Evolutionary conservation across 2,888 invertebrate genomes (phyloP).

Genomic region (Eudemis profundana): DNA sequence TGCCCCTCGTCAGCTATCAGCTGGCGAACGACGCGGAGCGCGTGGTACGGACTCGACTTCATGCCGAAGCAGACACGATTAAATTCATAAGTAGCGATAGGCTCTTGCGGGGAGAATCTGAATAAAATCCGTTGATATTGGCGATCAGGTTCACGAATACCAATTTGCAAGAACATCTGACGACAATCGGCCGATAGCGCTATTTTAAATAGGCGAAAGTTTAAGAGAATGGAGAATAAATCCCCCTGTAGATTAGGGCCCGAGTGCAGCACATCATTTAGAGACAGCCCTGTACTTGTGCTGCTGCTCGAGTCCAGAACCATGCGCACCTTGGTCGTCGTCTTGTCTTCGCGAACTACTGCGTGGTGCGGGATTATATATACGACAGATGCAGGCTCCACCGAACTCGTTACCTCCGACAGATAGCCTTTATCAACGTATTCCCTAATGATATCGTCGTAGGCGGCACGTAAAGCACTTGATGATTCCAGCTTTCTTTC

Average conservation of each 20-base stretch:
- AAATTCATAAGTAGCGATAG: background rate
- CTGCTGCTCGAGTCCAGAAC: constrained; percentile 6
- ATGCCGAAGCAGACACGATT: too few relatives aligned
- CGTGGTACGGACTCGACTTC: constrained; percentile 9
- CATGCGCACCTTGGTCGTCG: background rate
- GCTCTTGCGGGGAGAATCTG: background rate
- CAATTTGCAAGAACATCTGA: constrained; percentile 11
- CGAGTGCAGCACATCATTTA: constrained; percentile 1
- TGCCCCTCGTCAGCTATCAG: background rate
- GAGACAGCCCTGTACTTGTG: background rate
- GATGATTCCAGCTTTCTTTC: background rate
- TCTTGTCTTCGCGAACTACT: background rate
- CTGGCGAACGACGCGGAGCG: background rate
- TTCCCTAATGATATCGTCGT: too few relatives aligned
- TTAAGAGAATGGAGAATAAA: constrained; percentile 6
- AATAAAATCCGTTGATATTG: background rate
- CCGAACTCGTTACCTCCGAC: constrained; percentile 1
- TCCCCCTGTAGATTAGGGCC: constrained; percentile 9
- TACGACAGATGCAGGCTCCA: background rate
- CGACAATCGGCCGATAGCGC: constrained; percentile 8
- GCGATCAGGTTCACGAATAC: constrained; percentile 3
- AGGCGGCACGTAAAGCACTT: constrained; percentile 3
- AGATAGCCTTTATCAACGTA: constrained; percentile 8
- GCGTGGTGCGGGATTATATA: background rate
- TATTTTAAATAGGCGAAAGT: background rate